A percentile compares a stretch with the other conserved stretches of the same genome.
Conservation (phyloP, 2,888 invertebrate species). For the Lamproptera curius region DNA sequence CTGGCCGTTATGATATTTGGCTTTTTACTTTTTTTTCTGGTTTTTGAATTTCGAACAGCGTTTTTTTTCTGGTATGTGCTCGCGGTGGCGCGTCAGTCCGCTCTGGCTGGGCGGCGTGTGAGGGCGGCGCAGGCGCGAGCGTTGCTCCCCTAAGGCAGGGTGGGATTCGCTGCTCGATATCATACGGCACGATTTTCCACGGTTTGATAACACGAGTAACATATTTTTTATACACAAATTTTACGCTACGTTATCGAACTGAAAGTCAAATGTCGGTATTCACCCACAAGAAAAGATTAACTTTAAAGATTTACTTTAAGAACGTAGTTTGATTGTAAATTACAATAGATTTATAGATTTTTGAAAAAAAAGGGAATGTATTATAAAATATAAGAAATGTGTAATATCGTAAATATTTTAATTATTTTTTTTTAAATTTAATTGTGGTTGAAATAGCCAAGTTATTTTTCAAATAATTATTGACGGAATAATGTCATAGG, state of each 20-base stretch:
- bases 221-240: neutral
- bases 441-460: no score
- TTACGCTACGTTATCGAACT: no score
- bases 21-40: constrained; percentile 2
- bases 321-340: neutral
- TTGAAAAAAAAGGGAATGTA: no score
- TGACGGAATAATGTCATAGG: no score
- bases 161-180: constrained; percentile 28
- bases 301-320: neutral
- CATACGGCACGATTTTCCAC: neutral
- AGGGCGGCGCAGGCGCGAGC: constrained; percentile 52
- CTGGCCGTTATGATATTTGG: neutral
- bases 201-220: neutral
- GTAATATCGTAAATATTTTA: no score
- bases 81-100: constrained; percentile 27
- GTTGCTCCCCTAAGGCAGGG: constrained; percentile 56
- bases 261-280: no score
- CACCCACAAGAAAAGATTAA: no score
- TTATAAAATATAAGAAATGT: no score
- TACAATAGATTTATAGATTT: neutral
- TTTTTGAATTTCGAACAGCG: constrained; percentile 19
- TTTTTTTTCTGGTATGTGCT: constrained; percentile 25
- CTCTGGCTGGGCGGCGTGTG: constrained; percentile 45
- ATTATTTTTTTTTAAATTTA: no score
- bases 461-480: no score